Base-by-base conservation (phyloP, 1,140 invertebrate genomes). In the Drosophila pectinifera region DNA sequence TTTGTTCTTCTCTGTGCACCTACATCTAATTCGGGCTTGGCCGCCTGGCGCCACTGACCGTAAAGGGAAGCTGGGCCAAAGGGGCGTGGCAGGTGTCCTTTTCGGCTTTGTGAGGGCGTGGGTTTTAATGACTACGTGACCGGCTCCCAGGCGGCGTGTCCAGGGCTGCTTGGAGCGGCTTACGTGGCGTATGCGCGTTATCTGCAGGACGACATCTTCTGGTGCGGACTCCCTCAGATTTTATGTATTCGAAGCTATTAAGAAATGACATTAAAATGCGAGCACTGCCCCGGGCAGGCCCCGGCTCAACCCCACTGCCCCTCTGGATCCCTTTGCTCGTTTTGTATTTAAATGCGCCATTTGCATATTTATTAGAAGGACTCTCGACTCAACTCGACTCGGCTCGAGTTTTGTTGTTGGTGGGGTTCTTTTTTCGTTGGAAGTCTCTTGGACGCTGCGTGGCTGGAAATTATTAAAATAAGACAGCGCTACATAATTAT, bases 321-420 rank as follows among this genome's bases (percentile, higher is more conserved):
- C 48, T n/a, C 45, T 28, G 26, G 16, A 51, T 34, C 54, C 56
- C 51, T 49, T 53, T 24, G 59, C 62, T 49, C 67, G 49, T 77
- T 69, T 57, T 45, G 49, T 72, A 89, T 88, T 88, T 88, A 88
- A 88, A 84, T 83, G 80, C 80, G 84, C 77, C 88, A 90, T 90
- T 90, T 90, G 83, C 88, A 90, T 90, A 90, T 90, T 90, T 90
- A 90, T 90, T 90, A 90, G 79, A 83, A 78, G 79, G 42, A 78
- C 69, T 51, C 49, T 70, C 26, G 45, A 26, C 46, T 28, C 5
- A 14, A 53, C 45, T 62, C 46, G 46, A n/a, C 46, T 54, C 38
- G 36, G 4, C 16, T 24, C 13, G 39, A 42, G 45, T 39, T 49
- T 46, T 48, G 56, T 67, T 31, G 34, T 68, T 39, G 22, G 24